Evolutionary conservation across 2,888 invertebrate genomes (phyloP), one percentile per base, ranked within the genome.

Genomic region (Scaptomyza parva): DNA sequence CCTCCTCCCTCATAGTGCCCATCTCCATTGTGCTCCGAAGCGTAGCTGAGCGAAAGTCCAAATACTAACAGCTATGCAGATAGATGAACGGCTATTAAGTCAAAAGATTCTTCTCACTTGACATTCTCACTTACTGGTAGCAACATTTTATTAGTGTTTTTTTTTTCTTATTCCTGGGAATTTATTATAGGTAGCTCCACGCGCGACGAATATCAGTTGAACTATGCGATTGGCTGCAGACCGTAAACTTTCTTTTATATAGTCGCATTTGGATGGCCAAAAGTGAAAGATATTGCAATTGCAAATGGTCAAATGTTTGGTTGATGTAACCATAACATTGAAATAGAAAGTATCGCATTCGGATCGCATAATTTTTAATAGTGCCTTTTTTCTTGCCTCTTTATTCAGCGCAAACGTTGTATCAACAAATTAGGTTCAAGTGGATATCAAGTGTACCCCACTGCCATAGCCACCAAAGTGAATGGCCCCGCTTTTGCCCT

Each of bases 281-380:
- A 82, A 83, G 82, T 82, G 82, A 83, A 83, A 83, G 82, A 83
- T 70, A 53, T 78, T 43, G 60, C 64, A 70, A 52, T 53, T 64
- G 78, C 70, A 61, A 63, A 70, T 66, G 78, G 78, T 74, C 70
- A 61, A 52, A 58, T 54, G 64, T 24, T 50, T 24, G 53, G 79
- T 81, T 82, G 82, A 82, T 82, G 82, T 82, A 84, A 84, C 85
- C 79, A 79, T 77, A 84, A 80, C 84, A 84, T 86, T 77, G 84
- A 86, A 85, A 85, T 86, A 84, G 84, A 85, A 85, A 85, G 84
- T 85, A 75, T 64, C 75, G 44, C 76, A 80, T 65, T 77, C 44
- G 69, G 54, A 65, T 84, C 80, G 73, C 78, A 86, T 84, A 77
- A 84, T 81, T 78, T 77, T 55, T 2, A 70, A 78, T 86, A 86